Base-by-base conservation (phyloP, 2,797 vertebrate species). In the Sebastiscus tertius region DNA sequence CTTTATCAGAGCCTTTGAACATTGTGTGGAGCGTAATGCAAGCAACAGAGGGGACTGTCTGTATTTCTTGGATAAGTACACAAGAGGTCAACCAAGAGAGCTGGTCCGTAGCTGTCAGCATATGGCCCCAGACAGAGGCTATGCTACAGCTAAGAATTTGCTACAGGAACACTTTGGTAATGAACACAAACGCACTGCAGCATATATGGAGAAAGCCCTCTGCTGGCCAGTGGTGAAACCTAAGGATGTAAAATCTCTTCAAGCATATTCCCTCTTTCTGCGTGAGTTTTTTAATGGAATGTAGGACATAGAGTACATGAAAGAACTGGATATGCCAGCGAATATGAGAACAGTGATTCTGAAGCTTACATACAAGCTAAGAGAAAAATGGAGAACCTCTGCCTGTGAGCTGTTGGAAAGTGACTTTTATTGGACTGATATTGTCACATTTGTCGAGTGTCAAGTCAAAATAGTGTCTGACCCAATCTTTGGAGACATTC, bases 1-100 rank as follows among this genome's bases (percentile, higher is more conserved):
- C 11, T 83, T 85, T 11, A 59, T 78, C 9, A 78, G 72, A 78
- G 83, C 77, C 3, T 84, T 81, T 71, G 67, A 64, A 31, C 42
- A 82, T 12, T 81, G 76, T 70, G 56, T 82, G 26, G 55, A 84
- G 14, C 56, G 31, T 8, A 73, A 82, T 4, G 14, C 68, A 39
- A 69, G 20, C 16, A 63, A 36, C 27, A 58, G n/a, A 56, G 34
- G 60, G 4, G 77, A 82, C 54, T 36, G 71, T 42, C 36, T 80
- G 68, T 83, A 80, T 42, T 72, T 54, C 20, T n/a, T 54, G 20
- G 49, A 54, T 54, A 54, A 54, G 49, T 46, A 46, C 16, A 46
- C 42, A 46, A 46, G 42, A 54, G 9, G 20, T 54, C 42, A 46
- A 46, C 42, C 6, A 33, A 81, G n/a, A 55, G 75, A 78, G 16